Evolutionary conservation across 2,113 vertebrate species (phyloP), one percentile per base, ranked within the genome.

Genomic region (Myotis brandtii): DNA sequence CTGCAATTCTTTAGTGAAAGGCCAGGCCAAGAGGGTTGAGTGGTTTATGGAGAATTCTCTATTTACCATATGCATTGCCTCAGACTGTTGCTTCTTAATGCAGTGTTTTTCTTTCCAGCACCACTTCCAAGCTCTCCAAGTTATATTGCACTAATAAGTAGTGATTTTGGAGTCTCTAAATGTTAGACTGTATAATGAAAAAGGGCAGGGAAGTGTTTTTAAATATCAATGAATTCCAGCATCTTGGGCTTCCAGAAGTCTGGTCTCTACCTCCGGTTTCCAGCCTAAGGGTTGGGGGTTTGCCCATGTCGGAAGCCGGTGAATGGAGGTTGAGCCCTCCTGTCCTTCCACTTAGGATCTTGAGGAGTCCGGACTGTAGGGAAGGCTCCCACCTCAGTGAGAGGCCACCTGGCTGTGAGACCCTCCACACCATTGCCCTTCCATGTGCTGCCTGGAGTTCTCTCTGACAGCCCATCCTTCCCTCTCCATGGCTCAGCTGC

Each of bases 171-270:
- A 97, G 95, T 93, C 94, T 96, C 93, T 96, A 95, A 96, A 97
- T 97, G 96, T 96, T 97, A 97, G 86, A 69, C 93, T 94, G 91
- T 94, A 94, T 96, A 93, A 96, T 89, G 94, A 86, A 95, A 96
- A 96, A 97, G 96, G 94, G 95, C 94, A 96, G 27, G 73, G 77
- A 87, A 94, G 89, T 96, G 89, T 95, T 93, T 93, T 88, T 96
- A 97, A 97, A 97, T 96, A 96, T 93, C 95, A 97, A 93, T 95
- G 95, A 96, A 97, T 97, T 95, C 91, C 97, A 95, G 95, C 90
- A 95, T 64, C 81, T n/a, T 92, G 67, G 43, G 46, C 21, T 96
- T 67, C 96, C 97, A 97, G 91, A 95, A 95, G 90, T 70, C 92
- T 95, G 86, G 77, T 67, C 64, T 84, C 84, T 69, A 77, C 87